Percentiles rank a stretch among this genome's conserved stretches.
Evolutionary conservation across 1,140 invertebrate genomes (phyloP).

Genomic region (Lepeophtheirus salmonis): DNA sequence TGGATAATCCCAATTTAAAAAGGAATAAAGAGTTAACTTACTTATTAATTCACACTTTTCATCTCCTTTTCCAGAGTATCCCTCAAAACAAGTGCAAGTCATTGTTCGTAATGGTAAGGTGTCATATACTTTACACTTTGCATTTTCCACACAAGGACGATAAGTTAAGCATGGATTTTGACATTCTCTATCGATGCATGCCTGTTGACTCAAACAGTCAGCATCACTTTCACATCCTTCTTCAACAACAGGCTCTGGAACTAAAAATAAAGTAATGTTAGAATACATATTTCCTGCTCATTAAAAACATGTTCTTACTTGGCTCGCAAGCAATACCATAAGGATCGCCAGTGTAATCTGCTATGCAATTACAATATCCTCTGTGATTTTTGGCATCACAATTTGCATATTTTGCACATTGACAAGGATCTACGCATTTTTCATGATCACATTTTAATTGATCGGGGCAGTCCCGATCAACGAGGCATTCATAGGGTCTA

Average conservation of each 20-base stretch:
- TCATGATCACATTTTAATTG: conserved; percentile 25
- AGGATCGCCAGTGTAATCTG: conserved; percentile 59
- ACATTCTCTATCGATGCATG: not conserved
- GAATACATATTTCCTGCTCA: not conserved
- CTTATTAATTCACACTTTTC: conserved; percentile 43
- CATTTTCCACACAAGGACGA: conserved; percentile 54
- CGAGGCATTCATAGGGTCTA: conserved; percentile 29
- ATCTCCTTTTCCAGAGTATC: conserved; percentile 43
- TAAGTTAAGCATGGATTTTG: conserved; percentile 44
- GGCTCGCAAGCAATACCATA: conserved; percentile 25
- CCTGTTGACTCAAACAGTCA: conserved; percentile 56
- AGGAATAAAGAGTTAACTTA: no score
- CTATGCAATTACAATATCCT: conserved; percentile 36
- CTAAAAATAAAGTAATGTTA: conserved; percentile 1
- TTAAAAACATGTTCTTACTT: not conserved
- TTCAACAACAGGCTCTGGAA: conserved; percentile 20
- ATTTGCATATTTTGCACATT: conserved; percentile 46
- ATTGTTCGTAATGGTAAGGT: conserved; percentile 63
- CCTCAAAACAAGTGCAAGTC: conserved; percentile 56
- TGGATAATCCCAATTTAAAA: no score
- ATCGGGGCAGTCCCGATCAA: conserved; percentile 26
- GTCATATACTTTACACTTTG: conserved; percentile 55
- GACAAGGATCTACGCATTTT: conserved; percentile 26
- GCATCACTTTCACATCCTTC: conserved; percentile 61
- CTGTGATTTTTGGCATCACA: conserved; percentile 35